Conservation (phyloP, 2,797 vertebrate genomes). For the Nyctalus aviator region DNA sequence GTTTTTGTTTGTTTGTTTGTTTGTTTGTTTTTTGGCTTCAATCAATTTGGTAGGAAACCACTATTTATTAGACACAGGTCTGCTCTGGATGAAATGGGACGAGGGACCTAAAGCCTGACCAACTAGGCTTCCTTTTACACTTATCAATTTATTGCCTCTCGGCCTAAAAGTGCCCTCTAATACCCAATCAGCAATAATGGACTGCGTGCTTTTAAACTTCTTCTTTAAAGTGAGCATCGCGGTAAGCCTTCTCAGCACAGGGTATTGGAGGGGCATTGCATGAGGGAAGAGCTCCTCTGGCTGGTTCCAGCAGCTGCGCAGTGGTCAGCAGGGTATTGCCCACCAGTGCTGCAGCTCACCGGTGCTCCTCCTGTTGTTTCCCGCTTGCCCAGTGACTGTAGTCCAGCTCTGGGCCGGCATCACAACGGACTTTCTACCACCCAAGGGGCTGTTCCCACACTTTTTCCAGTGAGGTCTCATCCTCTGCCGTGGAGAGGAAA, state of each 20-base stretch:
- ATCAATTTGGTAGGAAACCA: background rate
- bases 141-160: background rate
- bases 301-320: background rate
- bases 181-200: background rate
- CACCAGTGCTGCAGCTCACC: rapidly evolving
- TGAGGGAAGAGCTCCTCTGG: background rate
- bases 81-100: background rate
- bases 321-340: background rate
- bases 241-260: background rate
- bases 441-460: too few relatives aligned
- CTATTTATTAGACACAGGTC: background rate
- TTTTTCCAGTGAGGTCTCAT: background rate
- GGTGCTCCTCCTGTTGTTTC: background rate
- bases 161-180: background rate
- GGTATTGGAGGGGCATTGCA: background rate
- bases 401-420: background rate
- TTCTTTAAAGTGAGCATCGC: background rate
- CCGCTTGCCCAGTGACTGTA: background rate
- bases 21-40: background rate
- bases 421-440: background rate
- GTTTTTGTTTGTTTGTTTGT: background rate
- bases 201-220: background rate
- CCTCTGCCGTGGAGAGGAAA: background rate
- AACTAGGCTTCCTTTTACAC: background rate
- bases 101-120: background rate